phyloP scores from a whole-genome alignment of 2,888 invertebrate species.

The Ferdinandea cuprea region DNA sequence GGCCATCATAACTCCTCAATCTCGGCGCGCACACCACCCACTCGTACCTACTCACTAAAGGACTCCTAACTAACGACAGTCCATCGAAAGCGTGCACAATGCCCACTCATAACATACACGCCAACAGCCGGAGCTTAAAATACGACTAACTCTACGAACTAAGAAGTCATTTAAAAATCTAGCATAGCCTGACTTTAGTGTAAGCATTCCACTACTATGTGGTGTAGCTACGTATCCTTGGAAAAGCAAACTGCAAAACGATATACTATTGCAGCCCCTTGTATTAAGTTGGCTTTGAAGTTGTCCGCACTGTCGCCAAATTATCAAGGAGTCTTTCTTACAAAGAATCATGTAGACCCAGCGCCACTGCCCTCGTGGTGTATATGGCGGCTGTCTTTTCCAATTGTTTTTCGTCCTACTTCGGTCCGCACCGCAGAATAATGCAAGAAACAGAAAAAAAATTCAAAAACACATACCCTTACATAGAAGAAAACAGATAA shows the following conservation, averaged over 20 bases:
- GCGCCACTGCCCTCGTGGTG: conserved; percentile 3
- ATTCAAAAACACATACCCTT: too few relatives aligned
- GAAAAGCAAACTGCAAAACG: conserved; percentile 61
- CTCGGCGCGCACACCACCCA: conserved; percentile 20
- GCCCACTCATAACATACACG: conserved; percentile 70
- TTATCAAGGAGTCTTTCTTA: conserved; percentile 42
- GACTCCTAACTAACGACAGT: conserved; percentile 64
- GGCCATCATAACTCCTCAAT: conserved; percentile 61
- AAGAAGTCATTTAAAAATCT: conserved; percentile 47
- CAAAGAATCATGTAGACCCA: neutral
- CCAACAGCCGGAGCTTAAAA: conserved; percentile 39
- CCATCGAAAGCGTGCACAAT: conserved; percentile 72
- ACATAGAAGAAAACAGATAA: conserved; percentile 63
- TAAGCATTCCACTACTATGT: conserved; percentile 45
- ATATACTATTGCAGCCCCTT: conserved; percentile 44
- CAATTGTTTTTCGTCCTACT: conserved; percentile 38
- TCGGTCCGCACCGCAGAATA: conserved; percentile 24
- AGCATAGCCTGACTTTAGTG: conserved; percentile 6
- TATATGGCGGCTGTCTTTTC: conserved; percentile 40
- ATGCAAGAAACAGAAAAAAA: conserved; percentile 18
- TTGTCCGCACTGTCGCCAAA: conserved; percentile 70
- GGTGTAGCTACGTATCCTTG: conserved; percentile 51
- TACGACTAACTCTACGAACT: conserved; percentile 27
- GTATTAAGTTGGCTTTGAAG: conserved; percentile 54
- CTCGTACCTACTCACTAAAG: conserved; percentile 1